phyloP scores from a whole-genome alignment of 2,113 vertebrate species.

The Tetrax tetrax region DNA sequence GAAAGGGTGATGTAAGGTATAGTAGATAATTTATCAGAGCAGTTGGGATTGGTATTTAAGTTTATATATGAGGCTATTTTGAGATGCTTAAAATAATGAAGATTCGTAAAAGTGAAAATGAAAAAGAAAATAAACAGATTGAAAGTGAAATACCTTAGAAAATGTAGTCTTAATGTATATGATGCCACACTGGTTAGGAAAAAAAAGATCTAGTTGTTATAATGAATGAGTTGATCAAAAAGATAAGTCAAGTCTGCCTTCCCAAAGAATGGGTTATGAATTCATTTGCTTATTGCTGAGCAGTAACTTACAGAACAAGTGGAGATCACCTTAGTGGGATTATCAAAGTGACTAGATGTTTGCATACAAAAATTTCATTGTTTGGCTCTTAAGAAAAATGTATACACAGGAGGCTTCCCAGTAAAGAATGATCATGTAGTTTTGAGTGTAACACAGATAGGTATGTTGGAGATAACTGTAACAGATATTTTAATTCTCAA shows the following conservation, averaged over 20 bases:
- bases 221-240: neutral
- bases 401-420: neutral
- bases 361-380: neutral
- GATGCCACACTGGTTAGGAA: neutral
- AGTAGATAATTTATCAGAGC: neutral
- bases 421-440: no score
- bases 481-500: neutral
- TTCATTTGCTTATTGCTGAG: neutral
- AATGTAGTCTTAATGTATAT: neutral
- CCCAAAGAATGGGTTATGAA: neutral
- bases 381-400: neutral
- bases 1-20: neutral
- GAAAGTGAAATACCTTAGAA: neutral
- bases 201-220: neutral
- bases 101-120: neutral
- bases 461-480: neutral
- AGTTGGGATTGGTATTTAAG: neutral
- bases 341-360: neutral
- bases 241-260: neutral
- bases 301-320: neutral
- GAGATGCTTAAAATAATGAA: neutral
- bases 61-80: neutral
- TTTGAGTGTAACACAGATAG: neutral
- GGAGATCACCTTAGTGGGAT: neutral
- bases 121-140: neutral